Evolutionary conservation across 1,140 invertebrate genomes (phyloP), one percentile per base, ranked within the genome.

Genomic region (Sycophila sp.): DNA sequence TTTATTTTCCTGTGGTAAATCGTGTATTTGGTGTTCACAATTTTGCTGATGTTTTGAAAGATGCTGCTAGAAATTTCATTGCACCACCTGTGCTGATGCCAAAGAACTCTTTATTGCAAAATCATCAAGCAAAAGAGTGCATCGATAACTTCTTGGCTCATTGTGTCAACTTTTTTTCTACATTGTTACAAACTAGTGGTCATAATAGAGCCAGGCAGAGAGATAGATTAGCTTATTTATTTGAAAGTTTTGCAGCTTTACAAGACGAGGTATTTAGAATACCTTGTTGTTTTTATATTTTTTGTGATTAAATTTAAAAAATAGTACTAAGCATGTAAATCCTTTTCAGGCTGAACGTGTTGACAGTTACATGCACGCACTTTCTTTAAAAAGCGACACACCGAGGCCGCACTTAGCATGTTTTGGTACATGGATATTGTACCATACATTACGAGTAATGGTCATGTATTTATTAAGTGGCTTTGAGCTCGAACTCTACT

Each of bases 361-460:
- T 2, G 97, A 99, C 87, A 91, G 91, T 6, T 93, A 91, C 81
- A 87, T 97, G 56, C 93, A 95, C 81, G 90, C 90, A 71, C 80
- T 94, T 24, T 90, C 91, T 11, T 79, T 90, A 49, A 93, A 92
- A 82, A 88, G 87, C 68, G 92, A 94, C 49, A 87, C 89, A 11
- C 89, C 90, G 1, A 86, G 91, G 4, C 90, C 91, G 55, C 93
- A 96, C 81, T 88, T 94, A 62, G 93, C 95, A 0, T 97, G 94
- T 81, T 96, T 98, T 83, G 94, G 95, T 42, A 98, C 96, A 8
- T 99, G 97, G 97, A 91, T 98, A 26, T 87, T 98, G 49, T 98
- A 98, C 86, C 96, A 98, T 83, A 97, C 95, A n/a, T 88, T 98
- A 17, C 89, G 94, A 70, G 92, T 97, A n/a, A 98, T 98, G 96